Percentiles rank a stretch among this genome's conserved stretches.
These are phyloP conservation scores for Amiota minor DNA, from an alignment of 2,888 invertebrate species.

Conservation along the genomic window DNA sequence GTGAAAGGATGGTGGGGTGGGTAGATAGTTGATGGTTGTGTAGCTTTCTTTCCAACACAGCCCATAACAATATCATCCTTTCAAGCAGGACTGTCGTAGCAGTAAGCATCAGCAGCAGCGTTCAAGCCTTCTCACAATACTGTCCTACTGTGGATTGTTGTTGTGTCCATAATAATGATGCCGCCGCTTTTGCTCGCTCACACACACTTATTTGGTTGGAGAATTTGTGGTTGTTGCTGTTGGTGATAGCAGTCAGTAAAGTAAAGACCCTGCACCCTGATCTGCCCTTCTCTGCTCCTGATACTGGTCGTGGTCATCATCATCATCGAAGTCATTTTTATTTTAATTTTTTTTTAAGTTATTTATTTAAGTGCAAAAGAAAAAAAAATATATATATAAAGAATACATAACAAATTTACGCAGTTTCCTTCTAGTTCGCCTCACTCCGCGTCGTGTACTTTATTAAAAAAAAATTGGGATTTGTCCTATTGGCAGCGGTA, in stretches of 20 bases:
- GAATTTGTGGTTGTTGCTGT: constrained; percentile 46
- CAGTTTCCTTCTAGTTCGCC: constrained; percentile 48
- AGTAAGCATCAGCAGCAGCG: background rate
- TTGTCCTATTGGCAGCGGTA: constrained; percentile 10
- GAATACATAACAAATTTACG: constrained; percentile 63
- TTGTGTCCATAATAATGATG: background rate
- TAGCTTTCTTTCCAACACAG: constrained; percentile 30
- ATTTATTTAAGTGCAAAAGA: constrained; percentile 60
- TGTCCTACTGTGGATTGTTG: background rate
- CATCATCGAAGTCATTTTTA: background rate
- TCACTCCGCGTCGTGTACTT: constrained; percentile 45
- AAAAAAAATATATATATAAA: constrained; percentile 32
- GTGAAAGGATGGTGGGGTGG: background rate
- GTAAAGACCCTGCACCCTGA: background rate
- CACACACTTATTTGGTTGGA: background rate
- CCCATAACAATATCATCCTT: no score
- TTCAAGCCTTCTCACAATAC: background rate
- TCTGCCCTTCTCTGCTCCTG: no score
- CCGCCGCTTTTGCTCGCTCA: constrained; percentile 5
- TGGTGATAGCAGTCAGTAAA: constrained; percentile 26
- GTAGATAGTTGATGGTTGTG: constrained; percentile 36
- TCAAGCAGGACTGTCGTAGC: background rate
- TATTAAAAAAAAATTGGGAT: constrained; percentile 60
- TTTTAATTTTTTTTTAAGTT: constrained; percentile 13
- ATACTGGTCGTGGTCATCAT: constrained; percentile 56